Conservation (phyloP, 2,797 vertebrate genomes). For the Gymnothorax reevesii region DNA sequence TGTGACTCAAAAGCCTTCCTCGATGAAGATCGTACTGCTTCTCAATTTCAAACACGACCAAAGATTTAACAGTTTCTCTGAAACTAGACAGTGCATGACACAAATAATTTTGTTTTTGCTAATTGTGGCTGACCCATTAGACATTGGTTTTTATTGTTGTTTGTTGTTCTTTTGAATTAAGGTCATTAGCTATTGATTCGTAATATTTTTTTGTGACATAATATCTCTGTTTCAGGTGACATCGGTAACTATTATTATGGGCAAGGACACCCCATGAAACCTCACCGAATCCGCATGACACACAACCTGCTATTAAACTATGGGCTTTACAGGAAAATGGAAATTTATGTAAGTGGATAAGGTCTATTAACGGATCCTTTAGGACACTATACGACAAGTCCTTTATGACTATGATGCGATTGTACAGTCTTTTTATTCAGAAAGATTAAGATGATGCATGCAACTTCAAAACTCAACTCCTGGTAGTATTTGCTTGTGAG, state of each 20-base stretch:
- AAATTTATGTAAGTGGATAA: constrained; percentile 85
- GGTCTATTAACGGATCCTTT: neutral
- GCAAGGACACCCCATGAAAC: constrained; percentile 93
- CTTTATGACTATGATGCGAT: neutral
- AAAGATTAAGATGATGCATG: neutral
- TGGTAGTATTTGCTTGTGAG: neutral
- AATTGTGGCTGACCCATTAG: too few species aligned
- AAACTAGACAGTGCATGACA: too few species aligned
- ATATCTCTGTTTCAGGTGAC: constrained; percentile 75
- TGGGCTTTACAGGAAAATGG: constrained; percentile 93
- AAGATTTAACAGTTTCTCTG: too few species aligned
- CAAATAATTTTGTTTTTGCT: too few species aligned
- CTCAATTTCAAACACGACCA: too few species aligned
- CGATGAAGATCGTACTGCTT: too few species aligned
- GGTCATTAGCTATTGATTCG: neutral
- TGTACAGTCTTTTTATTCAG: constrained; percentile 28
- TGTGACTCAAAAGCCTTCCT: too few species aligned
- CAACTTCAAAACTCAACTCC: neutral
- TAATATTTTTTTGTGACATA: constrained; percentile 3
- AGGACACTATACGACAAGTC: too few species aligned
- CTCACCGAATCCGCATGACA: constrained; percentile 91
- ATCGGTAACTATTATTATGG: constrained; percentile 93
- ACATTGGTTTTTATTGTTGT: too few species aligned
- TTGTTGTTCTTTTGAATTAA: neutral
- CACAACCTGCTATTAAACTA: constrained; percentile 92